A percentile compares a stretch with the other conserved stretches of the same genome.
These are phyloP conservation scores for Nephila pilipes DNA, from an alignment of 1,140 invertebrate genomes.

Conservation along the genomic window DNA sequence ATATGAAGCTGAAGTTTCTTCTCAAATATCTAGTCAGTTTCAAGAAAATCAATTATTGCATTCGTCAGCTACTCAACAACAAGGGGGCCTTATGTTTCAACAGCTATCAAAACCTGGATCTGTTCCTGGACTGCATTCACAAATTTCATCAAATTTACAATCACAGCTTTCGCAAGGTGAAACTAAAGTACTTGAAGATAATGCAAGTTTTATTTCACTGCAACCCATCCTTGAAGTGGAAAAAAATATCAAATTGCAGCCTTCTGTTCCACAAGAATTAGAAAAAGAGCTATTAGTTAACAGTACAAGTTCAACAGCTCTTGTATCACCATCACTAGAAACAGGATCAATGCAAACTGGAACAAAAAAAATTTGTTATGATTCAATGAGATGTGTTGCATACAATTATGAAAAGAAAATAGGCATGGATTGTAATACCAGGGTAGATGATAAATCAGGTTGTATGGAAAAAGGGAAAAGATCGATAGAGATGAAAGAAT, in stretches of 20 bases:
- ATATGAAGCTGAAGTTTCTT: slow-evolving; percentile 17
- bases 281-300: not conserved
- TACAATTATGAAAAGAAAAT: slow-evolving; percentile 32
- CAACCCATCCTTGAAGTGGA: not conserved
- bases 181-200: not conserved
- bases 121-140: slow-evolving; percentile 11
- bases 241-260: not conserved
- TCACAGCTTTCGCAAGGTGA: slow-evolving; percentile 23
- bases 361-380: slow-evolving; percentile 36
- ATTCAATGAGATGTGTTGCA: not conserved
- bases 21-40: slow-evolving; percentile 46
- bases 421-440: not conserved
- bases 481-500: slow-evolving; percentile 1
- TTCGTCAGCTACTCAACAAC: slow-evolving; percentile 18
- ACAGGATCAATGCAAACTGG: slow-evolving; percentile 33
- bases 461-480: slow-evolving; percentile 7
- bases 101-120: slow-evolving; percentile 44
- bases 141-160: slow-evolving; percentile 46
- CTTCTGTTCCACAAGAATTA: not conserved
- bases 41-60: slow-evolving; percentile 23
- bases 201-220: not conserved
- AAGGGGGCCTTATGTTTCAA: not conserved
- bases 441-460: slow-evolving; percentile 16
- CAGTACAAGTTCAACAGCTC: not conserved
- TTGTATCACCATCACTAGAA: not conserved